phyloP scores from a whole-genome alignment of 2,797 vertebrate species.

The Chiroxiphia lanceolata region DNA sequence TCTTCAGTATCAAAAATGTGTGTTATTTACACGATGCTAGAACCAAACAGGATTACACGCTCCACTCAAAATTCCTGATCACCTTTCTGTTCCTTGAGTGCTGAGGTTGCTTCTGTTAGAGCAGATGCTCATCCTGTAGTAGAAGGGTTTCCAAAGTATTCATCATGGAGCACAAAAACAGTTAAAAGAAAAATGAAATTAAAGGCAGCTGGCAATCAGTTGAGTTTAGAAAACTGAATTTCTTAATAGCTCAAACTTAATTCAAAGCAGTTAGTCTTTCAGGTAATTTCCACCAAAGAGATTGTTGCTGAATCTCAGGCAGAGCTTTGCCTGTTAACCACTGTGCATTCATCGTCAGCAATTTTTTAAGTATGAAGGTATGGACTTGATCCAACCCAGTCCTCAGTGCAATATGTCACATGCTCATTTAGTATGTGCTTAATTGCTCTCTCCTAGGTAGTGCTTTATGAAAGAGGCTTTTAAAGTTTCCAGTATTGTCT shows the following conservation, averaged over 20 bases:
- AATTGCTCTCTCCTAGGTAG: background rate
- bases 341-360: background rate
- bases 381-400: background rate
- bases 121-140: background rate
- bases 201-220: background rate
- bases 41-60: background rate
- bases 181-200: conserved; percentile 6
- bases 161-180: background rate
- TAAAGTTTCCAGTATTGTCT: background rate
- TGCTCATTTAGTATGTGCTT: background rate
- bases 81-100: background rate
- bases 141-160: background rate
- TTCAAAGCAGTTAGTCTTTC: background rate
- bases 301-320: background rate
- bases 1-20: background rate
- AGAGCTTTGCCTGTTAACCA: background rate
- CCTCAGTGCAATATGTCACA: background rate
- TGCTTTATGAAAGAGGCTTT: background rate
- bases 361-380: background rate
- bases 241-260: background rate
- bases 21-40: background rate
- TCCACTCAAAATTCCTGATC: background rate
- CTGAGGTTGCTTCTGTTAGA: background rate
- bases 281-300: background rate
- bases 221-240: background rate